Evolutionary conservation across 2,113 vertebrate species (phyloP), one percentile per base, ranked within the genome.

Genomic region (Gallinago paraguaiae): DNA sequence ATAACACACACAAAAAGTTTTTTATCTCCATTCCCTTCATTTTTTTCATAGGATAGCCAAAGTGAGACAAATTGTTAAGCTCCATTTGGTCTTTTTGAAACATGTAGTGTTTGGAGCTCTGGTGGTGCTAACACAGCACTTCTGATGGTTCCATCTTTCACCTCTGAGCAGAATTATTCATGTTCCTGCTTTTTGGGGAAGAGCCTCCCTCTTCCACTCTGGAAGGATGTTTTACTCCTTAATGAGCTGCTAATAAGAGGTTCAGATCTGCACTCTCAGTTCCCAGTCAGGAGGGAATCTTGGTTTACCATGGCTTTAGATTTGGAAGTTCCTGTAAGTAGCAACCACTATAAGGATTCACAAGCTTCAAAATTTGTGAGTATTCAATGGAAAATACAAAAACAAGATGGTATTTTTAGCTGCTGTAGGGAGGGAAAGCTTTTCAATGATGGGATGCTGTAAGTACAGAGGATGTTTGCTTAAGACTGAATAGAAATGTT

Each of bases 131-230:
- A 71, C 1, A 3, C 23, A 23, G 43, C 30, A 31, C 68, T 94
- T 82, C 43, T 53, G 67, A 43, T 24, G 13, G 25, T n/a, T 76
- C 10, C 43, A 85, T 2, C 4, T 82, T 71, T 84, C 24, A 88
- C 14, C 12, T 68, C 48, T 64, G 46, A 23, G 15, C 48, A 63
- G 13, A 33, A 67, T 67, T 54, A 48, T n/a, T 78, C 31, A 39
- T n/a, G 7, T 75, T 94, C 71, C 35, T 64, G 19, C 2, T 37
- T 78, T 92, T 70, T 41, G 23, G 30, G 28, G 39, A 74, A 33
- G 0, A 2, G 5, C 5, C 4, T 79, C 17, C 8, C 33, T 69
- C n/a, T 8, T 79, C 7, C 17, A 35, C 14, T 85, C 0, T 0
- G 75, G 35, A 11, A 82, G 3, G 8, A 24, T 30, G 17, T 15